Conservation (phyloP, 2,888 invertebrate genomes). For the Drosophila leonis region DNA sequence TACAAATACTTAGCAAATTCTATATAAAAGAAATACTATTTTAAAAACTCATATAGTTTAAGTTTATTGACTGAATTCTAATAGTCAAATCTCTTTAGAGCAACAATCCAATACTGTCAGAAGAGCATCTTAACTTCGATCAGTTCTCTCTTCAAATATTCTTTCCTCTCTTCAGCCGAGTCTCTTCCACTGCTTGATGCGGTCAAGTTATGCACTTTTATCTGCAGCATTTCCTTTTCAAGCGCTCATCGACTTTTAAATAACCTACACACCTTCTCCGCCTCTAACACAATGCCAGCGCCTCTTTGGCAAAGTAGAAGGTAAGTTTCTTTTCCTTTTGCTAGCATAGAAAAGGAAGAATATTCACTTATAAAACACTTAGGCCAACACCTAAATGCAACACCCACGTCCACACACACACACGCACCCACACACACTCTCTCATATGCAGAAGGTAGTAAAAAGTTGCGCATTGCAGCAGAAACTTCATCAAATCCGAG, state of each 20-base stretch:
- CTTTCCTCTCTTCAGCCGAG: neutral
- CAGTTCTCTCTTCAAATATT: neutral
- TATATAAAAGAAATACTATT: too few relatives aligned
- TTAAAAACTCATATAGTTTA: too few relatives aligned
- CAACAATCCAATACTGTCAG: neutral
- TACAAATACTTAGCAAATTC: too few relatives aligned
- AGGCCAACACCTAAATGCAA: slow-evolving; percentile 58
- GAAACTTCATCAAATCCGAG: slow-evolving; percentile 75
- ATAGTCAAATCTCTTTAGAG: too few relatives aligned
- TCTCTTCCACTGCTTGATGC: neutral
- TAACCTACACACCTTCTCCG: neutral
- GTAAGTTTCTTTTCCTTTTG: slow-evolving; percentile 16
- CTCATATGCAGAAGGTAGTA: slow-evolving; percentile 17
- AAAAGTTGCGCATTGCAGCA: slow-evolving; percentile 71
- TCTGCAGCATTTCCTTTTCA: neutral
- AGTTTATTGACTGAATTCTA: too few relatives aligned
- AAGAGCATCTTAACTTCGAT: neutral
- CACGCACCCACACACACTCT: neutral
- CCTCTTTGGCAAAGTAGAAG: slow-evolving; percentile 32
- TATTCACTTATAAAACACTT: slow-evolving; percentile 73
- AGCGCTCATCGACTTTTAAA: slow-evolving; percentile 1
- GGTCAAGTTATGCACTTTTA: slow-evolving; percentile 18
- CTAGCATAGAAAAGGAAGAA: slow-evolving; percentile 40
- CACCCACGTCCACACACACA: neutral
- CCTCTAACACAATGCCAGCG: slow-evolving; percentile 25